Evolutionary conservation across 2,113 vertebrate genomes (phyloP).

Genomic region (Oryzias curvinotus): DNA sequence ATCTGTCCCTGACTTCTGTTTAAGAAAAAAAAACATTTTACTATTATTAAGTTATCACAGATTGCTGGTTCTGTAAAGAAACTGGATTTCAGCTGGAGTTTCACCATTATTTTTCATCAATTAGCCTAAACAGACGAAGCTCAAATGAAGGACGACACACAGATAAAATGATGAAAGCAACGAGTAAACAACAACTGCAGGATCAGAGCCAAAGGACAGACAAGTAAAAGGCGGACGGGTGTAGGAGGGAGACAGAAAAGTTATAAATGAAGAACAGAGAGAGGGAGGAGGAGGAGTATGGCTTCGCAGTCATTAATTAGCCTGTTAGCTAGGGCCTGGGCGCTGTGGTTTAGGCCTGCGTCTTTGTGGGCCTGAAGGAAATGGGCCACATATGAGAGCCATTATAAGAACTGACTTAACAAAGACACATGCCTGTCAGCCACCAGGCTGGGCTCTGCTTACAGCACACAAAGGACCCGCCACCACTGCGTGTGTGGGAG

Average conservation of each 20-base stretch:
- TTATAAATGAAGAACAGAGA: slow-evolving; percentile 65
- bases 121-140: slow-evolving; percentile 5
- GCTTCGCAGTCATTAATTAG: slow-evolving; percentile 86
- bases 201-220: slow-evolving; percentile 11
- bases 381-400: slow-evolving; percentile 94
- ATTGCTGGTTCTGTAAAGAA: neutral
- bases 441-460: slow-evolving; percentile 78
- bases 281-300: slow-evolving; percentile 50
- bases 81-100: neutral
- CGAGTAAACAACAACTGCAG: slow-evolving; percentile 15
- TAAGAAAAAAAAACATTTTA: too few species aligned
- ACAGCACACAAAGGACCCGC: slow-evolving; percentile 73
- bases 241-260: slow-evolving; percentile 49
- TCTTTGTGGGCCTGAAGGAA: slow-evolving; percentile 82
- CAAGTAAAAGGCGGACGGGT: slow-evolving; percentile 9
- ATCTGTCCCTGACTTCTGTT: too few species aligned
- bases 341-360: slow-evolving; percentile 77
- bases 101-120: too few species aligned
- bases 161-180: slow-evolving; percentile 27
- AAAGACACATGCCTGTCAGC: slow-evolving; percentile 95
- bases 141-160: neutral
- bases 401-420: slow-evolving; percentile 88
- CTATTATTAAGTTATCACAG: neutral
- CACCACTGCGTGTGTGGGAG: slow-evolving; percentile 32
- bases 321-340: slow-evolving; percentile 84